Conservation (phyloP, 1,140 invertebrate genomes). For the Metaphire vulgaris region DNA sequence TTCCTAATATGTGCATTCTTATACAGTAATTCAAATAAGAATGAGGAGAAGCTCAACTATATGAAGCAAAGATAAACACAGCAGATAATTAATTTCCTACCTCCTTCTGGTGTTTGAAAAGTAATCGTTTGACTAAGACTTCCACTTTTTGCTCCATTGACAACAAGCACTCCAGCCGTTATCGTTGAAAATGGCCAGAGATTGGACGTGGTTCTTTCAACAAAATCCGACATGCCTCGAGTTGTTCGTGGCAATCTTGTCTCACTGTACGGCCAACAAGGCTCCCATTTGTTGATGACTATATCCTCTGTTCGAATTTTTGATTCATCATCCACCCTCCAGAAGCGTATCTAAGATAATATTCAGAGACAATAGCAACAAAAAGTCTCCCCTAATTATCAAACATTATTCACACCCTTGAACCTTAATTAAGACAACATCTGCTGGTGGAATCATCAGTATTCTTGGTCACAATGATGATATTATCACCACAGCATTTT, state of each 20-base stretch:
- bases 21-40: no score
- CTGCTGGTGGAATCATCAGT: no score
- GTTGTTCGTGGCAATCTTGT: neutral
- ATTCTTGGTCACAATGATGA: no score
- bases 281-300: constrained; percentile 7
- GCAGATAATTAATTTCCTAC: no score
- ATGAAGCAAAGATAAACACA: no score
- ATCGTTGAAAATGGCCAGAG: constrained; percentile 27
- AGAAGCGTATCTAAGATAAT: constrained; percentile 27
- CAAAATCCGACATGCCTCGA: neutral
- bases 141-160: constrained; percentile 25
- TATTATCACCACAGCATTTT: no score
- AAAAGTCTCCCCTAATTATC: no score
- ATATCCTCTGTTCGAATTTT: constrained; percentile 6
- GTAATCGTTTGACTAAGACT: neutral
- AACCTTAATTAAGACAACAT: no score
- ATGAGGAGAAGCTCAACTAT: no score
- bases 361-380: no score
- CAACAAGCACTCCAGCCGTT: constrained; percentile 23
- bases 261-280: neutral
- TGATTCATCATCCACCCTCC: constrained; percentile 11
- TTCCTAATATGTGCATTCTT: no score
- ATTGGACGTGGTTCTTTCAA: neutral
- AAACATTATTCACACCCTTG: no score
- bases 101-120: constrained; percentile 29